Conservation (phyloP, 2,888 invertebrate genomes). For the Lithosia quadra region DNA sequence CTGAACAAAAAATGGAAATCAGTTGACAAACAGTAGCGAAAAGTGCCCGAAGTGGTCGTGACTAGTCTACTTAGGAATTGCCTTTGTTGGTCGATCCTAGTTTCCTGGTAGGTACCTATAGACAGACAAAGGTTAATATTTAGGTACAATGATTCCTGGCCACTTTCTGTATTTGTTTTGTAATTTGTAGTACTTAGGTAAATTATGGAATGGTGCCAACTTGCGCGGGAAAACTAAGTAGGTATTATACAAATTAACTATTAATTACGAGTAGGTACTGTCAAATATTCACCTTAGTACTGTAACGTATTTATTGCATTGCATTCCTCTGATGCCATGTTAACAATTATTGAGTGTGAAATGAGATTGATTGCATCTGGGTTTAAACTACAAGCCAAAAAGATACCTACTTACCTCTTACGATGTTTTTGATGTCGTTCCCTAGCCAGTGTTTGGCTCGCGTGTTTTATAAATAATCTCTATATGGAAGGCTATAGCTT, state of each 20-base stretch:
- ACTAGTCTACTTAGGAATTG: too few relatives aligned
- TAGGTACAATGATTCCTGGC: not conserved
- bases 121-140: not conserved
- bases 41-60: too few relatives aligned
- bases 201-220: not conserved
- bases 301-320: not conserved
- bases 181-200: not conserved
- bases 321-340: not conserved
- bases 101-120: too few relatives aligned
- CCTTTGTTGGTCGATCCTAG: not conserved
- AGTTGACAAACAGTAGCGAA: too few relatives aligned
- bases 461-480: not conserved
- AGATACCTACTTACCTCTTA: not conserved
- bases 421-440: not conserved
- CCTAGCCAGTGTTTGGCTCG: not conserved
- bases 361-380: not conserved
- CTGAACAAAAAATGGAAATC: too few relatives aligned
- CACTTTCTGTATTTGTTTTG: not conserved
- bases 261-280: not conserved
- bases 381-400: too few relatives aligned
- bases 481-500: not conserved
- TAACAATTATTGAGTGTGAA: not conserved
- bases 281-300: not conserved
- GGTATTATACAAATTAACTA: not conserved
- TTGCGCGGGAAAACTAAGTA: too few relatives aligned